A percentile compares a stretch with the other conserved stretches of the same genome.
These are phyloP conservation scores for Pantherophis alleghaniensis DNA, from an alignment of 2,797 vertebrate genomes.

Conservation along the genomic window DNA sequence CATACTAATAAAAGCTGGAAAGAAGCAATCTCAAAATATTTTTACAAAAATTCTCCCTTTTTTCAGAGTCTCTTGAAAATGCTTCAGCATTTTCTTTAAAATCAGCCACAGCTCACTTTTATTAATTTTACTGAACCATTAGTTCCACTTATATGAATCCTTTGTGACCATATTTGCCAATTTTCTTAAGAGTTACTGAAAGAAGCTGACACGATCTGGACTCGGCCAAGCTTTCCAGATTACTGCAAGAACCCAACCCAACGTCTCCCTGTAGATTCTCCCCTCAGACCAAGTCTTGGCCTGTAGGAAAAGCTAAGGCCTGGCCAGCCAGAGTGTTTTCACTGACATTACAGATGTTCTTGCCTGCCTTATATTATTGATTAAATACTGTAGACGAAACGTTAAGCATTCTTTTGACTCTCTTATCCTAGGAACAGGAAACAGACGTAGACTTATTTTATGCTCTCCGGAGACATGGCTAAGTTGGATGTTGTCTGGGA, in stretches of 20 bases:
- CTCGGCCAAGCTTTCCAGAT: conserved; percentile 16
- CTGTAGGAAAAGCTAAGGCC: conserved; percentile 49
- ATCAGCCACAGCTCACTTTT: conserved; percentile 48
- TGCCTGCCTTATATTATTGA: background rate
- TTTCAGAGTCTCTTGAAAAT: background rate
- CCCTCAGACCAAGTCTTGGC: conserved; percentile 33
- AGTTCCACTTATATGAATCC: conserved; percentile 59
- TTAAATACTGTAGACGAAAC: conserved; percentile 45
- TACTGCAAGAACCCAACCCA: conserved; percentile 4
- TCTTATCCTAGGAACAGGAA: conserved; percentile 29
- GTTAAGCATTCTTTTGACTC: conserved; percentile 44
- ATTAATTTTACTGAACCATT: conserved; percentile 57
- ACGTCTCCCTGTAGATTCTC: conserved; percentile 10
- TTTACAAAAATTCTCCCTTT: conserved; percentile 48
- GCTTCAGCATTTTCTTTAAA: conserved; percentile 12
- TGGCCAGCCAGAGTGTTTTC: conserved; percentile 20
- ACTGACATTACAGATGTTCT: conserved; percentile 45
- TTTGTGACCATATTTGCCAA: background rate
- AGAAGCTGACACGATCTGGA: conserved; percentile 53
- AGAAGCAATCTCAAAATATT: conserved; percentile 63
- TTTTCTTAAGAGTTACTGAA: conserved; percentile 53
- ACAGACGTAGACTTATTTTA: conserved; percentile 59
- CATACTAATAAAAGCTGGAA: conserved; percentile 56
- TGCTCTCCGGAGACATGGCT: conserved; percentile 53
- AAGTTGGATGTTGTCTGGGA: conserved; percentile 62